Conservation (phyloP, 2,888 invertebrate species). For the Drosophila yooni region DNA sequence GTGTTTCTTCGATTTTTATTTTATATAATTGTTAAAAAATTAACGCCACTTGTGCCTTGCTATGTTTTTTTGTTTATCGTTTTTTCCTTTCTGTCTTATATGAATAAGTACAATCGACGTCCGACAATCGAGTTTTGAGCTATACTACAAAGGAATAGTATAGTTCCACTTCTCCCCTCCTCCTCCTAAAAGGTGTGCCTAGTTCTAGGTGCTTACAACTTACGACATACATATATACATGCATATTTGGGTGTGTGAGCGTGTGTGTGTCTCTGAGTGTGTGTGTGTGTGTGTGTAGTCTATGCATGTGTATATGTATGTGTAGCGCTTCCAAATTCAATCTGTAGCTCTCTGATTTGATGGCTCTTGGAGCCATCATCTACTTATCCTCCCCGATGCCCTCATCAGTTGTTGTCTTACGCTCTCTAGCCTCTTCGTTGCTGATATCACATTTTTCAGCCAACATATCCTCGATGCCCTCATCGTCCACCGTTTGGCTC, state of each 20-base stretch:
- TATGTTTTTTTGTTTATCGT: constrained; percentile 15
- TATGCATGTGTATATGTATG: constrained; percentile 29
- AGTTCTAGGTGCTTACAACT: constrained; percentile 56
- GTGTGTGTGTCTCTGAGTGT: constrained; percentile 6
- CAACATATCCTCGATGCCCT: constrained; percentile 85
- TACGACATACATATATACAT: constrained; percentile 24
- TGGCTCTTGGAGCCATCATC: constrained; percentile 55
- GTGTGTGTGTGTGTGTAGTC: constrained; percentile 19
- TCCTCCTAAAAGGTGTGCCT: constrained; percentile 32
- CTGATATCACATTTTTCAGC: constrained; percentile 85
- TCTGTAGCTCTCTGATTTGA: constrained; percentile 50
- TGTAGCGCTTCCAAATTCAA: constrained; percentile 55
- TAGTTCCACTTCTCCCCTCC: not conserved
- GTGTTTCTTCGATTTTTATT: constrained; percentile 22
- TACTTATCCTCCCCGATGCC: constrained; percentile 84
- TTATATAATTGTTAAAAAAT: constrained; percentile 75
- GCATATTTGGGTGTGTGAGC: constrained; percentile 36
- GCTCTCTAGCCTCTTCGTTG: constrained; percentile 83
- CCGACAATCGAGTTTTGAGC: constrained; percentile 5
- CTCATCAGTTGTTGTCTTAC: constrained; percentile 82
- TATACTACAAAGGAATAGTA: constrained; percentile 14
- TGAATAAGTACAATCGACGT: constrained; percentile 36
- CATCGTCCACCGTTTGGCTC: constrained; percentile 79
- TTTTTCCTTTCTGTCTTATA: constrained; percentile 25
- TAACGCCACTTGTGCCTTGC: constrained; percentile 65